A percentile compares a stretch with the other conserved stretches of the same genome.
phyloP scores from a whole-genome alignment of 2,797 vertebrate species.

The Serranus cabrilla region DNA sequence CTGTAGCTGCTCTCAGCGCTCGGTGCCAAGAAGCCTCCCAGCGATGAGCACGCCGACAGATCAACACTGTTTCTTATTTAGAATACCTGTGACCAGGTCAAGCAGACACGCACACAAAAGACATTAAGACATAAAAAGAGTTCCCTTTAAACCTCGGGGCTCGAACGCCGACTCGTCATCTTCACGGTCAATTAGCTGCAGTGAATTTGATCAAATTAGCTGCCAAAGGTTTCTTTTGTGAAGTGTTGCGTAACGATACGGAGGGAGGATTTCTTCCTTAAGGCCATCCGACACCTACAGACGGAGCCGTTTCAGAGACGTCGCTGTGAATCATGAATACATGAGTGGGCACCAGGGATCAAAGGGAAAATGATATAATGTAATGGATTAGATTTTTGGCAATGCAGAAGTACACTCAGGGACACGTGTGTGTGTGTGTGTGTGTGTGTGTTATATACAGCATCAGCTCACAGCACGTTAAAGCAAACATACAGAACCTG shows the following conservation, averaged over 20 bases:
- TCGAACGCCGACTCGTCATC: background rate
- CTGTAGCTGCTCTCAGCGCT: slow-evolving; percentile 47
- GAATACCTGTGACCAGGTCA: slow-evolving; percentile 28
- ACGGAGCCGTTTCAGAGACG: slow-evolving; percentile 42
- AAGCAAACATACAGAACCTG: background rate
- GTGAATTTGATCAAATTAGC: slow-evolving; percentile 49
- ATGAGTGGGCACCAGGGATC: slow-evolving; percentile 41
- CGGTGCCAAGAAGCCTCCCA: slow-evolving; percentile 39
- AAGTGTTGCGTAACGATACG: slow-evolving; percentile 22
- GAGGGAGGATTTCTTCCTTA: slow-evolving; percentile 38
- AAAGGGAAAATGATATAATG: slow-evolving; percentile 22
- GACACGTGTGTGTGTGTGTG: background rate
- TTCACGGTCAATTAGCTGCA: slow-evolving; percentile 56
- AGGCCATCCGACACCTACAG: slow-evolving; percentile 55
- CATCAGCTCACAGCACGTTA: background rate
- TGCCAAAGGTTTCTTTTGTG: slow-evolving; percentile 45
- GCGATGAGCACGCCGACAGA: slow-evolving; percentile 19
- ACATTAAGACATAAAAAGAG: background rate
- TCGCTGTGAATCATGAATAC: slow-evolving; percentile 39
- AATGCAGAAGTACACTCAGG: background rate
- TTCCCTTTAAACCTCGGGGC: slow-evolving; percentile 8
- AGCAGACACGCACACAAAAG: slow-evolving; percentile 9
- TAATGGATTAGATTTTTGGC: background rate
- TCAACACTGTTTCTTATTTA: slow-evolving; percentile 22
- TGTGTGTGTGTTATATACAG: background rate